Base-by-base conservation (phyloP, 2,888 invertebrate species). In the Campopleginae sp. region DNA sequence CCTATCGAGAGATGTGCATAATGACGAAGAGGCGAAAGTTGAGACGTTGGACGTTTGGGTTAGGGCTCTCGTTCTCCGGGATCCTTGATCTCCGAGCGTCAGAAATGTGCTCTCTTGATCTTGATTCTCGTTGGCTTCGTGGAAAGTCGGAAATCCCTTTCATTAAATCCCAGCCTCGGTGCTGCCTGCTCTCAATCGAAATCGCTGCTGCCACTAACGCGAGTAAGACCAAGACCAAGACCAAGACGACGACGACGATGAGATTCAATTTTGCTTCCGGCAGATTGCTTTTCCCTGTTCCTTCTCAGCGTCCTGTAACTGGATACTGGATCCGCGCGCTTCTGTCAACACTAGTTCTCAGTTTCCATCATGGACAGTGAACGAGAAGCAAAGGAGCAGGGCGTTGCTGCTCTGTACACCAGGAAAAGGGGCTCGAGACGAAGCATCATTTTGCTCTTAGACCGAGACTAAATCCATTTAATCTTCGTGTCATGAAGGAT, bases 271-370 rank as follows among this genome's bases (percentile, higher is more conserved):
- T 92, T 91, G 88, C 90, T 86, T 86, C 88, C 89, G 89, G 87
- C 88, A 91, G 89, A 92, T 92, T 92, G 93, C 91, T 92, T 93
- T 93, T 91, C 91, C 90, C 89, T 92, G 91, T 93, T 90, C 87
- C 90, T 87, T 89, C 89, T 86, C 86, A n/a, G n/a, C n/a, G 84
- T 82, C 86, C 79, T 89, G 92, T 92, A 92, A 93, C 92, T 89
- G 91, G 91, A 93, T 92, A 93, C 92, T 89, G 90, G 91, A 93
- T 92, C 91, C 38, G 7, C 38, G 7, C 89, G 87, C 89, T 90
- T 91, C 90, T 88, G 89, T 90, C 90, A 88, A 89, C 88, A 87
- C 84, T 66, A 31, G 27, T 48, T 51, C 33, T 27, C 61, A 58
- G 78, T 75, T 78, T 82, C 48, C 76, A 68, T 76, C 76, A 54